These are phyloP conservation scores for Nebria ingens DNA, from an alignment of 1,140 invertebrate genomes.

Conservation along the genomic window DNA sequence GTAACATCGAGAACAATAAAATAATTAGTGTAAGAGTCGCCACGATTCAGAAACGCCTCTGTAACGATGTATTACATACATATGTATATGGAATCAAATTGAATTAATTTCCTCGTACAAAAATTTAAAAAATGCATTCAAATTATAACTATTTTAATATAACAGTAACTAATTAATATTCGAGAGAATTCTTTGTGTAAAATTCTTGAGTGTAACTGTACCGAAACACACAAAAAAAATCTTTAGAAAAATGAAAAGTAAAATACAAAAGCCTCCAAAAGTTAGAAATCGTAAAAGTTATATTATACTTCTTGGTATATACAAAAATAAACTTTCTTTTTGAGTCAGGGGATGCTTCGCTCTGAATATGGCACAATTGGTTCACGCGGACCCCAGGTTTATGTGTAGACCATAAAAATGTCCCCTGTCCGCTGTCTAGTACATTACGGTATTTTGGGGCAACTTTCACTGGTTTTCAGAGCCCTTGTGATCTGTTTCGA, in stretches of 20 bases:
- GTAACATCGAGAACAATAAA: slow-evolving; percentile 4
- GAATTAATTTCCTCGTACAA: too few species aligned
- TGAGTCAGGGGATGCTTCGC: background rate
- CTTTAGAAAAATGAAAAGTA: background rate
- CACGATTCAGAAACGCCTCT: too few species aligned
- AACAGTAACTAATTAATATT: too few species aligned
- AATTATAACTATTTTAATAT: too few species aligned
- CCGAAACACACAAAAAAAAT: too few species aligned
- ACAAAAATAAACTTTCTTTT: background rate
- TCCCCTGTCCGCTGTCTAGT: background rate
- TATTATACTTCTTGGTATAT: too few species aligned
- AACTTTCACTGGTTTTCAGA: slow-evolving; percentile 17
- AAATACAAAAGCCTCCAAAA: background rate
- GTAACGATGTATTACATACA: too few species aligned
- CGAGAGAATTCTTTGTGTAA: too few species aligned
- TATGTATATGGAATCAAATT: too few species aligned
- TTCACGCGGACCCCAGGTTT: background rate
- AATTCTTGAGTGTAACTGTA: too few species aligned
- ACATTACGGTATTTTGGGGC: slow-evolving; percentile 16
- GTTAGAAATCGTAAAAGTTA: background rate
- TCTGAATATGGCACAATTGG: background rate
- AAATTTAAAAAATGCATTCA: too few species aligned
- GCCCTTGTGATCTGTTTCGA: background rate
- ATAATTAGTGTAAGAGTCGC: slow-evolving; percentile 5
- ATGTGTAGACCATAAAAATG: background rate